Base-by-base conservation (phyloP, 2,113 vertebrate species). In the Ochotona curzoniae region DNA sequence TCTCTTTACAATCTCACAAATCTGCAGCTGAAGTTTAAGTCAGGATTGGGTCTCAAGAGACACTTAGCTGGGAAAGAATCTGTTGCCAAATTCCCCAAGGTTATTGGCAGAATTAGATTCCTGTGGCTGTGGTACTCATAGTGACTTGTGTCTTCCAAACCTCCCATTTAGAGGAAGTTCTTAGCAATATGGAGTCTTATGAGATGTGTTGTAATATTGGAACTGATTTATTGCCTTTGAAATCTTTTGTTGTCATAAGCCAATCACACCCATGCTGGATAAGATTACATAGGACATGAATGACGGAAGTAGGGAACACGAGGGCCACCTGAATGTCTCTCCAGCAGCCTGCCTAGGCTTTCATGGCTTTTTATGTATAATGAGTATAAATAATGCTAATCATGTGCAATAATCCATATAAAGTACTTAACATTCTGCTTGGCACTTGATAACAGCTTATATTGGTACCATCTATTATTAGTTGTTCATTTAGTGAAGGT, bases 361-460 rank as follows among this genome's bases (percentile, higher is more conserved):
- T 79, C 21, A 30, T 91, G 93, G 91, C n/a, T 82, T 84, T 20
- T 69, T 93, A 26, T 75, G 14, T 13, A 5, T 71, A 32, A 78
- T 63, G 61, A 85, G 66, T 75, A 80, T 63, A 81, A 71, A 60
- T 35, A 74, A 18, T 80, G 28, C 12, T 30, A 35, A 61, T 5
- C 25, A 51, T 26, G 7, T 57, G 28, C 61, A 85, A 69, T 70
- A 69, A 51, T 69, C 21, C 38, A 44, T 38, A 64, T 13, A 60
- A 75, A 64, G 4, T 30, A 18, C 14, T 76, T 11, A 32, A 57
- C 5, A 13, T 74, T 74, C 32, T 75, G 7, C 9, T 74, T 93
- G 83, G 30, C 20, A 93, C 17, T 74, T 54, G 2, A 23, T 64
- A 25, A 69, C 47, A 63, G 38, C 12, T 35, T 94, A 47, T 26